Percentiles rank a stretch among this genome's conserved stretches.
Evolutionary conservation across 2,888 invertebrate genomes (phyloP).

Genomic region (Cyaniris semiargus): DNA sequence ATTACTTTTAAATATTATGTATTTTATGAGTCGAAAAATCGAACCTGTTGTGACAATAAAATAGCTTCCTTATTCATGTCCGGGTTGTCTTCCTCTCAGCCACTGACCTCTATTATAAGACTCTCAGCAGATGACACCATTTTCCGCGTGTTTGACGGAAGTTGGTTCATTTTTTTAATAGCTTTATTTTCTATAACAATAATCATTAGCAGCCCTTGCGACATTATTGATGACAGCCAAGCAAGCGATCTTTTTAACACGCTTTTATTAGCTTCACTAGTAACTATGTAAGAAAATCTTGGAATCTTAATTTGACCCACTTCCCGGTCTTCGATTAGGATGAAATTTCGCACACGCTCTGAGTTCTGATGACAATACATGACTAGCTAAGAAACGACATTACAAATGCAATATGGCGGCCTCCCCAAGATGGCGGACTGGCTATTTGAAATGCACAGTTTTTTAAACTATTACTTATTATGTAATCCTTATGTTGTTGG

Average conservation of each 20-base stretch:
- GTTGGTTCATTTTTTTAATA: not conserved
- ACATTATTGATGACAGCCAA: not conserved
- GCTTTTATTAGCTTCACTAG: too few relatives aligned
- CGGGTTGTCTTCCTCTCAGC: not conserved
- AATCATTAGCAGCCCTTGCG: not conserved
- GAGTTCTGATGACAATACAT: too few relatives aligned
- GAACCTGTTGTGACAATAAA: not conserved
- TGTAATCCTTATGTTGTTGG: not conserved
- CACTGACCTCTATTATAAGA: too few relatives aligned
- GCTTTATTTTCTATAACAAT: not conserved
- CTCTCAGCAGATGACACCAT: not conserved
- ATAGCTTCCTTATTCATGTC: not conserved
- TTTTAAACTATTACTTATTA: too few relatives aligned
- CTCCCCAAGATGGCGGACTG: too few relatives aligned
- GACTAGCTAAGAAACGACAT: too few relatives aligned
- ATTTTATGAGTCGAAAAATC: not conserved
- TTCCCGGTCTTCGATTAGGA: too few relatives aligned
- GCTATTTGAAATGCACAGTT: too few relatives aligned
- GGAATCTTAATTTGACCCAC: too few relatives aligned
- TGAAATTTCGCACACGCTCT: too few relatives aligned
- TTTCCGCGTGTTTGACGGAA: constrained; percentile 1
- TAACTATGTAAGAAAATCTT: too few relatives aligned
- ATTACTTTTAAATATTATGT: not conserved
- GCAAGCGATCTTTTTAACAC: not conserved
- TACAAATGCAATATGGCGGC: too few relatives aligned